A percentile compares a stretch with the other conserved stretches of the same genome.
phyloP scores from a whole-genome alignment of 2,888 invertebrate genomes.

The Kryphioiulus occultus region DNA sequence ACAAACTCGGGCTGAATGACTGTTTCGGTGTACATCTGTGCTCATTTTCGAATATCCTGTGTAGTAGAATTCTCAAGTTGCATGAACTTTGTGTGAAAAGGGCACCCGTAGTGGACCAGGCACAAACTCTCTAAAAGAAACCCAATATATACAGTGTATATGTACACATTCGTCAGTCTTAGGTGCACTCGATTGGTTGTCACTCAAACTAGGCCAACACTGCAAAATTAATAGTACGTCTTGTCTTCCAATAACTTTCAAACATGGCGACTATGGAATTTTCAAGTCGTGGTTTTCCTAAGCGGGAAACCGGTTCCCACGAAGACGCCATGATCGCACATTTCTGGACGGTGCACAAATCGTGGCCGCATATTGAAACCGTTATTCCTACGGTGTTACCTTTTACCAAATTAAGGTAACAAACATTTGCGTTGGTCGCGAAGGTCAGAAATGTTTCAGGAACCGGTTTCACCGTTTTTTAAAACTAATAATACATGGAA shows the following conservation, averaged over 20 bases:
- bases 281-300: not conserved
- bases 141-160: not conserved
- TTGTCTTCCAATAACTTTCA: not conserved
- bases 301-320: not conserved
- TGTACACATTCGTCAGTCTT: not conserved
- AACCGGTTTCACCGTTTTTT: not conserved
- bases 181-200: not conserved
- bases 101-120: not conserved
- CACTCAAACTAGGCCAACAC: not conserved
- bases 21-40: not conserved
- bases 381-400: constrained; percentile 28
- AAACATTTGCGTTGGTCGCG: constrained; percentile 25
- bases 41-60: not conserved
- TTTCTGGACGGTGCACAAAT: not conserved
- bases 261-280: not conserved
- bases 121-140: not conserved
- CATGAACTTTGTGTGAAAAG: not conserved
- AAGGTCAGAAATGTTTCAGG: not conserved
- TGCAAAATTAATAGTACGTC: not conserved
- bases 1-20: not conserved
- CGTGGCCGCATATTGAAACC: not conserved
- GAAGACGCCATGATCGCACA: constrained; percentile 26
- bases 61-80: not conserved
- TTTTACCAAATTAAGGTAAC: constrained; percentile 29
- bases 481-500: constrained; percentile 18